Conservation (phyloP, 2,113 vertebrate genomes). For the Donacobius atricapilla region DNA sequence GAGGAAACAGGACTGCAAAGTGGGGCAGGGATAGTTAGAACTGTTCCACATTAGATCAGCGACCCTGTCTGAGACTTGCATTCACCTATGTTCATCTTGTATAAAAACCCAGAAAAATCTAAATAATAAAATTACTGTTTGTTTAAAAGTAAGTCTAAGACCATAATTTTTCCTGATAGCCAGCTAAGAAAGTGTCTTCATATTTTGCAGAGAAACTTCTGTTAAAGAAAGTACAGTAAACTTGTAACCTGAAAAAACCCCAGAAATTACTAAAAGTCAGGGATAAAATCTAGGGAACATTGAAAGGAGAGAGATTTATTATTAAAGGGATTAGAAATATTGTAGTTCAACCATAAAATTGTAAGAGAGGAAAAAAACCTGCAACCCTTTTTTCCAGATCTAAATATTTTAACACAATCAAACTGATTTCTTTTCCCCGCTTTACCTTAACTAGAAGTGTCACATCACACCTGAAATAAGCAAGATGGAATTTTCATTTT, state of each 20-base stretch:
- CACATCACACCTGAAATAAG: neutral
- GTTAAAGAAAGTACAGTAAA: neutral
- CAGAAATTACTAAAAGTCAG: neutral
- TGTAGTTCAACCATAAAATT: neutral
- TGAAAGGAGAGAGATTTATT: neutral
- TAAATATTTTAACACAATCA: neutral
- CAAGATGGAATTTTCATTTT: neutral
- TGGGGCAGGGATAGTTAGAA: neutral
- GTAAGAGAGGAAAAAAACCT: fast-evolving
- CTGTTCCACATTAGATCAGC: neutral
- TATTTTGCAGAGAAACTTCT: neutral
- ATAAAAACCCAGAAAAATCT: neutral
- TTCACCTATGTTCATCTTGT: neutral
- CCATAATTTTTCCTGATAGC: fast-evolving
- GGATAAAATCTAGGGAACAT: neutral
- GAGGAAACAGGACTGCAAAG: neutral
- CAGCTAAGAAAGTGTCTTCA: neutral
- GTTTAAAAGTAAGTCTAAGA: neutral
- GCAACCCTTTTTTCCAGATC: neutral
- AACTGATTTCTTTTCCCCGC: neutral
- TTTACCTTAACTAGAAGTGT: neutral
- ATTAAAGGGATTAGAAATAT: neutral
- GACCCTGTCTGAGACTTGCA: neutral
- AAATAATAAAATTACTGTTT: neutral
- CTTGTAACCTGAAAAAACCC: neutral